Evolutionary conservation across 1,140 invertebrate genomes (phyloP), one percentile per base, ranked within the genome.

Genomic region (Fopius arisanus): DNA sequence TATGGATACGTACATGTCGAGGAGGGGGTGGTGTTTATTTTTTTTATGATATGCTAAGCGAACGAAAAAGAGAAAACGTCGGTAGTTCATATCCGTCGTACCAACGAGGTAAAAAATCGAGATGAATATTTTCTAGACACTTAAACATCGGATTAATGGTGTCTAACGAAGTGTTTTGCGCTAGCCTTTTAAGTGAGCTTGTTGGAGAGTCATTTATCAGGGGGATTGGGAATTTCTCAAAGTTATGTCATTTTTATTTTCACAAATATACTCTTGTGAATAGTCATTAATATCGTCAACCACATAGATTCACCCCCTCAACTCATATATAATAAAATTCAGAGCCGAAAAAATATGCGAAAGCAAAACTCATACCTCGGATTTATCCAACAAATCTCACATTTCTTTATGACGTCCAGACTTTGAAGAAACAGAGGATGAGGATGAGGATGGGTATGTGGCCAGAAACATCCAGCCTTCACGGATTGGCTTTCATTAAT

Each of bases 401-500:
- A 78, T 78, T 84, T 86, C 83, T 85, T 85, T 83, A 82, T 82
- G 70, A 79, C 81, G 77, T 76, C 77, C 78, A 82, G 81, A 83
- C 78, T 23, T 80, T 80, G 77, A 83, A 77, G 14, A 74, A 79
- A 77, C 79, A 79, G 79, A 80, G 77, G 70, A 75, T 77, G 77
- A 73, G 65, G 23, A 26, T 59, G 79, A 80, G 77, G 70, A 75
- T 77, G 77, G 73, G 65, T 59, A 26, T 59, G 75, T 69, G 69
- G 70, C 72, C 67, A 37, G 41, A 41, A 59, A 43, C 41, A 48
- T 48, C 43, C 54, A 66, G 67, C 67, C 43, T 67, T 68, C 73
- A 79, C 75, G 83, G 84, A 87, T 88, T 87, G 86, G 81, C 84
- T 85, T 85, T 87, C 86, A 88, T 87, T 87, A 87, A 87, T 87